These are phyloP conservation scores for Diogma glabrata DNA, from an alignment of 2,888 invertebrate species.

Conservation along the genomic window DNA sequence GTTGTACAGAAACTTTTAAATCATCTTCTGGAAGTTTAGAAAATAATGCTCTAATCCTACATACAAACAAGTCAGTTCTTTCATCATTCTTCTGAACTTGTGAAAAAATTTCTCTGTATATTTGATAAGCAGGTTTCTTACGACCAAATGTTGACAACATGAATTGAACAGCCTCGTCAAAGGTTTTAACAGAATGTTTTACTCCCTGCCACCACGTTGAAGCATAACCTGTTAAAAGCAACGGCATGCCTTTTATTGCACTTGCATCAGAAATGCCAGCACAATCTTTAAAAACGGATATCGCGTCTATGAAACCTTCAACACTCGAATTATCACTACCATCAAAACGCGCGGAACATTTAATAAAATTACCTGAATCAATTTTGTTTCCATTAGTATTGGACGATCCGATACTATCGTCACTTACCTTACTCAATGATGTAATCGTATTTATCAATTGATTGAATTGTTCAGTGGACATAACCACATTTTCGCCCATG, in stretches of 20 bases:
- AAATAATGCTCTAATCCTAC: neutral
- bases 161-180: neutral
- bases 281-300: neutral
- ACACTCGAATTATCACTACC: too few relatives aligned
- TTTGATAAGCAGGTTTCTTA: too few relatives aligned
- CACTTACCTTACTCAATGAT: neutral
- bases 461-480: neutral
- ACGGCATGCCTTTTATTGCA: neutral
- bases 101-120: neutral
- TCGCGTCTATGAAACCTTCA: too few relatives aligned
- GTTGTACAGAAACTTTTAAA: neutral
- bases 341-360: too few relatives aligned
- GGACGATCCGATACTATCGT: neutral
- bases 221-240: neutral
- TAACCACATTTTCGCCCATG: neutral
- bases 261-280: neutral
- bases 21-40: too few relatives aligned
- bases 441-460: neutral
- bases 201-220: neutral
- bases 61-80: neutral
- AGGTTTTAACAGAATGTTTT: constrained; percentile 1
- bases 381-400: neutral
- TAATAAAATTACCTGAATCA: neutral
- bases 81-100: neutral
- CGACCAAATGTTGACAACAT: neutral